Percentiles rank a stretch among this genome's conserved stretches.
Evolutionary conservation across 2,113 vertebrate genomes (phyloP).

Genomic region (Varanus komodoensis): DNA sequence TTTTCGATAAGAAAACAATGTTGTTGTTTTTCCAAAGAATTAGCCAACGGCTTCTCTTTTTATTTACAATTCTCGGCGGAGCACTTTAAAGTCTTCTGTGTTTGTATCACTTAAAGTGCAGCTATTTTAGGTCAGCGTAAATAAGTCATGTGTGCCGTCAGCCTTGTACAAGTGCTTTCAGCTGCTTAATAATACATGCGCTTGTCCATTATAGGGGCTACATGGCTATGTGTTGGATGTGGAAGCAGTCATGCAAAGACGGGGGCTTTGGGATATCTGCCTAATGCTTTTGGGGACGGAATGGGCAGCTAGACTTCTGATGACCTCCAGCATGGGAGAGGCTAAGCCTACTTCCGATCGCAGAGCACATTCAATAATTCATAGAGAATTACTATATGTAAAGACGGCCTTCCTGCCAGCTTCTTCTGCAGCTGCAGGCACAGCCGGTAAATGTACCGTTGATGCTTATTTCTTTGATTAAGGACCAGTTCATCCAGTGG

Average conservation of each 20-base stretch:
- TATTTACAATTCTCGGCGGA: slow-evolving; percentile 71
- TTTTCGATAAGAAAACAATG: slow-evolving; percentile 58
- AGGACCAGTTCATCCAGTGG: background rate
- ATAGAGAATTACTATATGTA: slow-evolving; percentile 43
- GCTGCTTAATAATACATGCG: slow-evolving; percentile 84
- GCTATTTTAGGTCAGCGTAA: slow-evolving; percentile 80
- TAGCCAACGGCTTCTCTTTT: slow-evolving; percentile 67
- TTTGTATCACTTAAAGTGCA: slow-evolving; percentile 78
- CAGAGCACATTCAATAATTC: slow-evolving; percentile 62
- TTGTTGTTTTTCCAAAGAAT: slow-evolving; percentile 49
- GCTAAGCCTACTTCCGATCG: slow-evolving; percentile 68
- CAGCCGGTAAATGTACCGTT: slow-evolving; percentile 37
- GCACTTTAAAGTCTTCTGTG: slow-evolving; percentile 77
- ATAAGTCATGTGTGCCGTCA: slow-evolving; percentile 77
- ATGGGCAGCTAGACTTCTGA: slow-evolving; percentile 36
- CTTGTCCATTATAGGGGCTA: slow-evolving; percentile 83
- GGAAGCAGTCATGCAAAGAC: slow-evolving; percentile 70
- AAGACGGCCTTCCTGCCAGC: slow-evolving; percentile 28
- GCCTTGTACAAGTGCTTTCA: slow-evolving; percentile 78
- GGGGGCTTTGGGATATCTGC: slow-evolving; percentile 62
- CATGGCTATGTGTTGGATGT: slow-evolving; percentile 61
- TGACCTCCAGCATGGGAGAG: slow-evolving; percentile 67
- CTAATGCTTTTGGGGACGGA: slow-evolving; percentile 65
- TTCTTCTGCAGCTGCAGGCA: slow-evolving; percentile 42
- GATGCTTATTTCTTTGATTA: background rate